Evolutionary conservation across 1,140 invertebrate genomes (phyloP).

Genomic region (Drosophila melanica): DNA sequence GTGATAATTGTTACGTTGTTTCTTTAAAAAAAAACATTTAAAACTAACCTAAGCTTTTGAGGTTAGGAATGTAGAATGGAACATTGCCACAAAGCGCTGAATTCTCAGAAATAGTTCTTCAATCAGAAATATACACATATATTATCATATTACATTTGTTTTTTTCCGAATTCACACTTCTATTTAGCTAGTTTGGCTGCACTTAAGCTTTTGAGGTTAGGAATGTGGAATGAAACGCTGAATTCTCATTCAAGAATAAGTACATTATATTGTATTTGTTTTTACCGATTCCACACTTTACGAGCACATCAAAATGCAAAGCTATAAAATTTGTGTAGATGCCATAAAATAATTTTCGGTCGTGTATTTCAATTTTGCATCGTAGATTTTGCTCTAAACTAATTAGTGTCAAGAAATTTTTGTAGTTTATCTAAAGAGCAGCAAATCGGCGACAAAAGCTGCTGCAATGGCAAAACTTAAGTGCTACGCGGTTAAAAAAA

Average conservation of each 20-base stretch:
- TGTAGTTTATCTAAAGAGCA: constrained; percentile 40
- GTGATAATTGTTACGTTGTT: not conserved
- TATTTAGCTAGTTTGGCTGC: no score
- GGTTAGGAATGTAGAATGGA: no score
- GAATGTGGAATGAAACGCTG: no score
- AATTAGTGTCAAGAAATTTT: constrained; percentile 61
- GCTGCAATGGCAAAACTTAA: constrained; percentile 52
- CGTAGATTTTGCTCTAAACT: constrained; percentile 24
- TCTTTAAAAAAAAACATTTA: no score
- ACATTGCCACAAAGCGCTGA: no score
- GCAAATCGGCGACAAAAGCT: constrained; percentile 66
- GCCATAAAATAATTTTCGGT: constrained; percentile 1
- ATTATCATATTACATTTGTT: not conserved
- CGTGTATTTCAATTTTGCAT: not conserved
- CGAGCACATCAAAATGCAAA: constrained; percentile 9
- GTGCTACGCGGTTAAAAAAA: constrained; percentile 38
- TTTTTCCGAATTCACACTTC: not conserved
- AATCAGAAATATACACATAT: no score
- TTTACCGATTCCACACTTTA: not conserved
- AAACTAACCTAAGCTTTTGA: no score
- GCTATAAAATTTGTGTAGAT: not conserved
- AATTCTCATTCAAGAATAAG: no score
- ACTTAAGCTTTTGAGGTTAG: no score
- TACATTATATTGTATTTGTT: not conserved
- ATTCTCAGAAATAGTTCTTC: no score